Base-by-base conservation (phyloP, 2,797 vertebrate species). In the Acrossocheilus wenchowensis region DNA sequence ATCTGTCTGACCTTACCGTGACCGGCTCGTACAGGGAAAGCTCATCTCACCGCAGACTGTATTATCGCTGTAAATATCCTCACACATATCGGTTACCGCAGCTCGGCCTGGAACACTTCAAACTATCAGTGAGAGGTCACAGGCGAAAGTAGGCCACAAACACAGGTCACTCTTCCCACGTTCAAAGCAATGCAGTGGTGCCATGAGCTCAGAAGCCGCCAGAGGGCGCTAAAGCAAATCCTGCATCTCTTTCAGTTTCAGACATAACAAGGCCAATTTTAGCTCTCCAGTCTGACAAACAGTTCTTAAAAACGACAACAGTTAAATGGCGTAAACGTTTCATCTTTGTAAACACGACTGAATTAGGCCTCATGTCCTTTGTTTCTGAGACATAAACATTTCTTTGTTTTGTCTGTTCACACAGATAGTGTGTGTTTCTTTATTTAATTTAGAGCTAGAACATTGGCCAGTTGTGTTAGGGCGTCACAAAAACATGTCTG, bases 1-100 rank as follows among this genome's bases (percentile, higher is more conserved):
- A 92, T 92, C 92, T 90, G 90, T 91, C 90, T 91, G 92, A 91
- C 89, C 90, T 92, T 87, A 64, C 90, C 88, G 89, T 91, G 91
- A 91, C 92, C 90, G 90, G 89, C 88, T 89, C 91, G 91, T 89
- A 90, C 90, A 86, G 85, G 34, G 34, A 80, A 84, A 21, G 54
- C 87, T 88, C 2, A 39, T 60, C 75, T 71, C 62, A 69, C 73
- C 48, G n/a, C 77, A 62, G 52, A 83, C 64, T 71, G 57, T 43
- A 89, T 85, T 89, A 85, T 91, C 50, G 81, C 36, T 64, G 43
- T 82, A 79, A 78, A 78, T 71, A 62, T 83, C 62, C 81, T 87
- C 73, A 2, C 36, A 17, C 5, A 52, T 83, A 79, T 85, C 30
- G 80, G 83, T 77, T 78, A 83, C 84, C 4, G 48, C 36, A 43